These are phyloP conservation scores for Corvus cornix DNA, from an alignment of 2,113 vertebrate genomes.

Conservation along the genomic window DNA sequence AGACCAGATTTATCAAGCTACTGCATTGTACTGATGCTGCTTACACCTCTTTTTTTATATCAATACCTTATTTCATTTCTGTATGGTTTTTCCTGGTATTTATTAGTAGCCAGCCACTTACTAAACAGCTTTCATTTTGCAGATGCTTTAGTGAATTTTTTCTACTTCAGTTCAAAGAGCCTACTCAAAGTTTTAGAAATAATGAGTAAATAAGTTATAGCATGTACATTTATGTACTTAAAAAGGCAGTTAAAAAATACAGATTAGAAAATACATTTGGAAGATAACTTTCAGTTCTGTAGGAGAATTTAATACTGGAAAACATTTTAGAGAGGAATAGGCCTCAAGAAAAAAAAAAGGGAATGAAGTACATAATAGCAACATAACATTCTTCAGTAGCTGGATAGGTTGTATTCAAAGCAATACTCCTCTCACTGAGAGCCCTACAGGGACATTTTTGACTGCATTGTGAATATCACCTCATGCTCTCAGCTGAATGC, in stretches of 20 bases:
- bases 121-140: background rate
- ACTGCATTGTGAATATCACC: background rate
- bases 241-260: background rate
- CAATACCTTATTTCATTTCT: background rate
- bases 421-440: background rate
- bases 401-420: background rate
- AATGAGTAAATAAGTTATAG: conserved; percentile 23
- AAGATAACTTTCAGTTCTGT: background rate
- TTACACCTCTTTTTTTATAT: background rate
- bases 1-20: background rate
- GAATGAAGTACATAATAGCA: background rate
- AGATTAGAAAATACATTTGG: background rate
- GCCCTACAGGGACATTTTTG: background rate
- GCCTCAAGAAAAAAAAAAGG: background rate
- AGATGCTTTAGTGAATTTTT: background rate
- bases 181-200: conserved; percentile 21
- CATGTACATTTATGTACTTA: background rate
- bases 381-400: background rate
- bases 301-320: background rate
- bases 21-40: background rate
- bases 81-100: background rate
- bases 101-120: background rate
- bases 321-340: background rate
- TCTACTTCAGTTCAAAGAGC: background rate
- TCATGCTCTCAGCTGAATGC: background rate